Base-by-base conservation (phyloP, 2,113 vertebrate genomes). In the Vulpes ferrilata region DNA sequence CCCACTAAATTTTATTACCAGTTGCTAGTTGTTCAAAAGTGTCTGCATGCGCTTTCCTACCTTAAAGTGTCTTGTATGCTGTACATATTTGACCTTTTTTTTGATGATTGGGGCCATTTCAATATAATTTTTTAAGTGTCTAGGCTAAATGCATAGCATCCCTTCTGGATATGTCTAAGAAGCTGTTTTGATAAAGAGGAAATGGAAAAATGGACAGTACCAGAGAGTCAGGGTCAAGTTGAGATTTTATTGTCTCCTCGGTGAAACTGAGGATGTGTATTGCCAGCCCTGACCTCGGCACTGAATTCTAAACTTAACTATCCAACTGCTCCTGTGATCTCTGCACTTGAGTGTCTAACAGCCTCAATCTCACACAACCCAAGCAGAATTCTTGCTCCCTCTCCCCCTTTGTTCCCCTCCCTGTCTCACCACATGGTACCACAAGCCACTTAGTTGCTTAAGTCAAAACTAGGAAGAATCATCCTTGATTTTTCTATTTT, bases 111-210 rank as follows among this genome's bases (percentile, higher is more conserved):
- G 79, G 57, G n/a, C 17, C 25, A 53, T 74, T 74, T 62, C 67
- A 95, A 57, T 64, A 90, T 55, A 48, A 64, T n/a, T 74, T 95
- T 90, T 90, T 74, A 65, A 83, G 25, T n/a, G 11, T 64, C 67
- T 76, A 43, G 53, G 22, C 22, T 71, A 81, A 88, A 69, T 80
- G 22, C 35, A 71, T 27, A 80, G 30, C 35, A 69, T 48, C 11
- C 7, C 22, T 67, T 88, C 53, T 48, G 27, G 62, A 79, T 87
- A n/a, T 78, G 87, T 23, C 60, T 87, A 69, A 35, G 51, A 87
- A 57, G 13, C 17, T 27, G 35, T 73, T 88, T 71, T 80, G 38
- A 81, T 78, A 73, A 93, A 86, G 27, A 86, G 25, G 64, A 38
- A 25, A 55, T 25, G 60, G 32, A 94, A 89, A 43, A 55, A 43